Percentiles rank a stretch among this genome's conserved stretches.
Conservation (phyloP, 2,888 invertebrate species). For the Cheilosia variabilis region DNA sequence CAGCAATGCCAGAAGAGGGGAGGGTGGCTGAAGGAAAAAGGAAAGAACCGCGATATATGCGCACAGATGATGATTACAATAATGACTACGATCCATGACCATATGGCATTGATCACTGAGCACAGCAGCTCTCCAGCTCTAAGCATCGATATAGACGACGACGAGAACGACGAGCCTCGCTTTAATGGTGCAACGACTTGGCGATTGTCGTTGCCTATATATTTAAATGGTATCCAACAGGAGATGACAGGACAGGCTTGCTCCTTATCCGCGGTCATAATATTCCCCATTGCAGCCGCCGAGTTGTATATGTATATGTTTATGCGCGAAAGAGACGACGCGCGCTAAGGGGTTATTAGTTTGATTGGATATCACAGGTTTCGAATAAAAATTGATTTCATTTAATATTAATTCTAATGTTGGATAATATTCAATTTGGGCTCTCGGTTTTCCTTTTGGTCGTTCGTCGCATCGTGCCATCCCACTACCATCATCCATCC, state of each 20-base stretch:
- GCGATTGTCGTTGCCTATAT: conserved; percentile 69
- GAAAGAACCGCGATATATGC: conserved; percentile 64
- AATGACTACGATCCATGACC: conserved; percentile 74
- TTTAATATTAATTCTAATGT: conserved; percentile 73
- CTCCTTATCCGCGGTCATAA: conserved; percentile 53
- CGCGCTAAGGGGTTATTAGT: conserved; percentile 71
- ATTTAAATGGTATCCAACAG: conserved; percentile 72
- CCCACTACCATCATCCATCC: conserved; percentile 68
- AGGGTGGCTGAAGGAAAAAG: not conserved
- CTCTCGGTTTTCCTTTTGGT: conserved; percentile 14
- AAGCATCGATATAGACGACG: conserved; percentile 23
- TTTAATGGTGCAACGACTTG: conserved; percentile 64
- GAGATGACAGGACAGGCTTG: conserved; percentile 62
- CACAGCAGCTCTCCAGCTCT: conserved; percentile 46
- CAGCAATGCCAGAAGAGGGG: conserved; percentile 26
- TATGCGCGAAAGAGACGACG: conserved; percentile 39
- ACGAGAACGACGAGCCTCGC: conserved; percentile 49
- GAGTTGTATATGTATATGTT: conserved; percentile 4
- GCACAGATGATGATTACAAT: conserved; percentile 72
- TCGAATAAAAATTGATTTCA: conserved; percentile 73
- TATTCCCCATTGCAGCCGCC: conserved; percentile 35
- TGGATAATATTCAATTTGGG: conserved; percentile 70
- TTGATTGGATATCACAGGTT: conserved; percentile 74
- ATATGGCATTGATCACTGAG: conserved; percentile 74
- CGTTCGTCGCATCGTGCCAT: conserved; percentile 29